Evolutionary conservation across 2,113 vertebrate species (phyloP).

Genomic region (Oxyruncus cristatus): DNA sequence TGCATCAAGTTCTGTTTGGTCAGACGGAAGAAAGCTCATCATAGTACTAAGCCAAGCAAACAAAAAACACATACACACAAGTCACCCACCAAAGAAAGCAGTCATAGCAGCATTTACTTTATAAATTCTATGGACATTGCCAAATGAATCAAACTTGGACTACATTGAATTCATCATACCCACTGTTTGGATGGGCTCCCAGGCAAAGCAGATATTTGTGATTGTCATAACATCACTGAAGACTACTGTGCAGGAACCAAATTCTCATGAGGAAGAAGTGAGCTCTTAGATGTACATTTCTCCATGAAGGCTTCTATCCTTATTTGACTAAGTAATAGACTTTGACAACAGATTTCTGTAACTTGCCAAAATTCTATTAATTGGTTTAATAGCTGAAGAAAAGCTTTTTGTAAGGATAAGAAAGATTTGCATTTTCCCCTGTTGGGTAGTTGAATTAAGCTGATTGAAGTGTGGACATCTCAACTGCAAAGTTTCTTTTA

Average conservation of each 20-base stretch:
- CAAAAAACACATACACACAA: not conserved
- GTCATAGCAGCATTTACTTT: conserved; percentile 61
- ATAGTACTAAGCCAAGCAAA: not conserved
- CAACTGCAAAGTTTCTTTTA: not conserved
- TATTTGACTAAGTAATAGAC: not conserved
- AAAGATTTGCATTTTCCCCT: not conserved
- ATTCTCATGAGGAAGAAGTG: conserved; percentile 71
- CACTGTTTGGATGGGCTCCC: conserved; percentile 77
- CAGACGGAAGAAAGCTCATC: not conserved
- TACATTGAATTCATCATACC: conserved; percentile 82
- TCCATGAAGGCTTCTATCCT: not conserved
- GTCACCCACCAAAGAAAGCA: not conserved
- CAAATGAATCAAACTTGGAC: conserved; percentile 77
- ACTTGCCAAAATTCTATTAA: not conserved
- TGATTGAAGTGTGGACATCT: not conserved
- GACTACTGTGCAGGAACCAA: conserved; percentile 78
- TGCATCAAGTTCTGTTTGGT: not conserved
- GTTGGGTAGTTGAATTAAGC: not conserved
- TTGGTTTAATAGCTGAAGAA: not conserved
- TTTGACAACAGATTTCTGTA: not conserved
- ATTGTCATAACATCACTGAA: conserved; percentile 83
- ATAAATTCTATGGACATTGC: conserved; percentile 73
- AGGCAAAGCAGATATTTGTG: conserved; percentile 80
- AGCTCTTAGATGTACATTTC: not conserved
- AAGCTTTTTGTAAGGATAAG: not conserved